Conservation (phyloP, 1,140 invertebrate genomes). For the Tetramorium simillimum region DNA sequence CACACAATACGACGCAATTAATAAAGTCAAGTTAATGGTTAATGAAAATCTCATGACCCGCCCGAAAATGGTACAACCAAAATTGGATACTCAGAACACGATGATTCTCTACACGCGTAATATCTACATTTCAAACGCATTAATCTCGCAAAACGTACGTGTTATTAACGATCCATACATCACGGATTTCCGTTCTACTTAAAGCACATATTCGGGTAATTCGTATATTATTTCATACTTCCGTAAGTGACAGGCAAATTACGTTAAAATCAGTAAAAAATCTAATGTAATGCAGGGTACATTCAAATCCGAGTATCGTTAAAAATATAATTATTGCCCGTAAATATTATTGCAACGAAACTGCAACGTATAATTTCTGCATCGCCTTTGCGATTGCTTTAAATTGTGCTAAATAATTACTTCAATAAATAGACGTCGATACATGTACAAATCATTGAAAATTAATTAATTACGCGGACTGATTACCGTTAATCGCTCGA, state of each 20-base stretch:
- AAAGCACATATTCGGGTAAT: background rate
- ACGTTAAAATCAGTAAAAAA: background rate
- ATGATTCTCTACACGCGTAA: background rate
- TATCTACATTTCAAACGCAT: background rate
- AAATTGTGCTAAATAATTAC: background rate
- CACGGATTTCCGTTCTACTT: background rate
- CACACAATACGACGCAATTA: background rate
- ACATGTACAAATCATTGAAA: background rate
- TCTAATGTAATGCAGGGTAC: background rate
- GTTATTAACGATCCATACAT: background rate
- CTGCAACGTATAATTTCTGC: background rate
- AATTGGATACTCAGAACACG: background rate
- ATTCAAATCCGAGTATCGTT: background rate
- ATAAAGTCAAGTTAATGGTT: slow-evolving; percentile 6
- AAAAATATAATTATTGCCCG: background rate
- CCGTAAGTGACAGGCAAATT: background rate
- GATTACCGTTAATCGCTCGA: background rate
- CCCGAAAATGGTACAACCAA: background rate
- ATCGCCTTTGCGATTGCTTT: background rate
- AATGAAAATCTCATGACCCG: background rate
- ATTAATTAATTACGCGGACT: slow-evolving; percentile 6
- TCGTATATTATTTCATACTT: background rate
- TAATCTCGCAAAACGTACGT: background rate
- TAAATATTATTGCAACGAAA: background rate
- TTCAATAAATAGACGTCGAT: background rate